These are phyloP conservation scores for Hirtodrosophila cameraria DNA, from an alignment of 2,888 invertebrate genomes.

Conservation along the genomic window DNA sequence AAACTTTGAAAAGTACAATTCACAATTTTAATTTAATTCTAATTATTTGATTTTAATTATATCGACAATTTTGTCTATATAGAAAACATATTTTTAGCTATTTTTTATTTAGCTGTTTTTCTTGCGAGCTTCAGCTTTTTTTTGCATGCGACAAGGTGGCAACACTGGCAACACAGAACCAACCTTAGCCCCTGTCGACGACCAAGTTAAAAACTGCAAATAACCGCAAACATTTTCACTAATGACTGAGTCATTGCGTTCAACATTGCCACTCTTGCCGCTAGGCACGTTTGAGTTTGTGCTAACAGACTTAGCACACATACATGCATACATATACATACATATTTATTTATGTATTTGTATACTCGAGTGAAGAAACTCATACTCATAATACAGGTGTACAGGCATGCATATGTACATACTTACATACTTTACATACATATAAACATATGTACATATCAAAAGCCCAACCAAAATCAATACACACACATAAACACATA, in stretches of 20 bases:
- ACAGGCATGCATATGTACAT: background rate
- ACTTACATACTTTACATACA: background rate
- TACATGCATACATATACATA: constrained; percentile 2
- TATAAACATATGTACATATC: constrained; percentile 3
- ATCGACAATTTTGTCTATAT: too few species aligned
- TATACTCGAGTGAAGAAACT: background rate
- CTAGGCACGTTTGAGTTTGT: constrained; percentile 39
- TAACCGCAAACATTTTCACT: constrained; percentile 39
- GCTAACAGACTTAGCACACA: constrained; percentile 27
- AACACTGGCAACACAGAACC: background rate
- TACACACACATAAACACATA: constrained; percentile 1
- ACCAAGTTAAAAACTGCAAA: constrained; percentile 11
- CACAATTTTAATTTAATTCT: too few species aligned
- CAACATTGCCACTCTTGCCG: constrained; percentile 8
- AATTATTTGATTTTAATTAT: too few species aligned
- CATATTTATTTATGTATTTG: background rate
- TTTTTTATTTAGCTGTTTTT: too few species aligned
- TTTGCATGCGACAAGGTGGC: too few species aligned
- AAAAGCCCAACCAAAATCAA: constrained; percentile 40
- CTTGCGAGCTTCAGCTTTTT: too few species aligned
- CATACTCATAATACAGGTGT: background rate
- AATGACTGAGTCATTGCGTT: constrained; percentile 46
- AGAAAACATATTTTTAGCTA: too few species aligned
- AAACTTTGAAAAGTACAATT: too few species aligned
- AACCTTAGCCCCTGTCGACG: background rate